phyloP scores from a whole-genome alignment of 1,140 invertebrate genomes.

The Drosophila bipectinata region DNA sequence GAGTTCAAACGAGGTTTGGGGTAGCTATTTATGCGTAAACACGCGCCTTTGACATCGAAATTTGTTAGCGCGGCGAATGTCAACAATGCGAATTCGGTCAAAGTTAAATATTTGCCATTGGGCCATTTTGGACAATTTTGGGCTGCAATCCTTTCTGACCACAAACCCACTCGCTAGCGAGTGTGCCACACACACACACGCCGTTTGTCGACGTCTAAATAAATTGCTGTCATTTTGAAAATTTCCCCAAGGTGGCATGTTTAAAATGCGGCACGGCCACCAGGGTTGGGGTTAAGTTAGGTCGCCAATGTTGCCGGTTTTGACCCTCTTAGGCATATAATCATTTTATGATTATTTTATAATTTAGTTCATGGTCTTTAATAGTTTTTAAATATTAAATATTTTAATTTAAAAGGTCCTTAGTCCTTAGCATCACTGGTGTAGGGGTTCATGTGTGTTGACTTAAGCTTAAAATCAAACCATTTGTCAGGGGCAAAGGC shows the following conservation, averaged over 20 bases:
- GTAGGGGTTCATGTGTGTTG: conserved; percentile 36
- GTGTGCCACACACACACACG: conserved; percentile 8
- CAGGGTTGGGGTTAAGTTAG: conserved; percentile 20
- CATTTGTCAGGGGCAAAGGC: conserved; percentile 63
- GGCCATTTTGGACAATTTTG: neutral
- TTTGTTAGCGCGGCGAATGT: conserved; percentile 64
- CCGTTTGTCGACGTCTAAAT: conserved; percentile 58
- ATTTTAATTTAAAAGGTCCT: neutral
- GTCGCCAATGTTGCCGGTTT: conserved; percentile 15
- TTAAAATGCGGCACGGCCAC: conserved; percentile 45
- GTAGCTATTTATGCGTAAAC: conserved; percentile 77
- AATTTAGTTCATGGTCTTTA: neutral
- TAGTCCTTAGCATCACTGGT: conserved; percentile 14
- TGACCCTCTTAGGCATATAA: neutral
- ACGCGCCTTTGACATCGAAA: conserved; percentile 68
- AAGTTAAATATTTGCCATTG: conserved; percentile 74
- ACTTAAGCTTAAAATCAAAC: conserved; percentile 79
- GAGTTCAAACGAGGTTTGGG: conserved; percentile 57
- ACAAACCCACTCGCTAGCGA: conserved; percentile 19
- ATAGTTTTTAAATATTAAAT: neutral
- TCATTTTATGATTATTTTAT: neutral
- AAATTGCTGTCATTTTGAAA: conserved; percentile 80
- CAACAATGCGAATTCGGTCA: conserved; percentile 63
- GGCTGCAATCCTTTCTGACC: conserved; percentile 57
- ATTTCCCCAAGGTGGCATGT: conserved; percentile 78